Percentiles rank a stretch among this genome's conserved stretches.
Evolutionary conservation across 2,113 vertebrate species (phyloP).

Genomic region (Sylvilagus bachmani): DNA sequence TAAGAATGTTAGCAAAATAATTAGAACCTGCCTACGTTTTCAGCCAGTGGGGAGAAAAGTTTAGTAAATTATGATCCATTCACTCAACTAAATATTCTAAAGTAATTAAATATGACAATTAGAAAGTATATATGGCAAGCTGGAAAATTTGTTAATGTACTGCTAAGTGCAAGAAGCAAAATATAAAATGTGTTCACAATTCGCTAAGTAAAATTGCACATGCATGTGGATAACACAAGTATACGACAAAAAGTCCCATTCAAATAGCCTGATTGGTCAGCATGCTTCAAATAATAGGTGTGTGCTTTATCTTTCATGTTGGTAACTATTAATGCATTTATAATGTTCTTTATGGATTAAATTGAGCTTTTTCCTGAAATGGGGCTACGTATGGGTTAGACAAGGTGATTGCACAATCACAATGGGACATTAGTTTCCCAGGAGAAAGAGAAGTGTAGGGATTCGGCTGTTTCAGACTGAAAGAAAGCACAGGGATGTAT

Average conservation of each 20-base stretch:
- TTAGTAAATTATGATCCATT: slow-evolving; percentile 48
- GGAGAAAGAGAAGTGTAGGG: not conserved
- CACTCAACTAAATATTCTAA: slow-evolving; percentile 59
- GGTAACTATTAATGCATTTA: slow-evolving; percentile 2
- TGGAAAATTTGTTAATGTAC: slow-evolving; percentile 48
- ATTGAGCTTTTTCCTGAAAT: slow-evolving; percentile 48
- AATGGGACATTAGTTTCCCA: not conserved
- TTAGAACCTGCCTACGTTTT: slow-evolving; percentile 60
- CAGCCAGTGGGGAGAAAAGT: not conserved
- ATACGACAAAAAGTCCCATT: not conserved
- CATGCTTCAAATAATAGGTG: slow-evolving; percentile 18
- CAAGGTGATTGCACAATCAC: slow-evolving; percentile 50
- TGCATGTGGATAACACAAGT: not conserved
- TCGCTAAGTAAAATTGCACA: not conserved
- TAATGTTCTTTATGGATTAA: slow-evolving; percentile 38
- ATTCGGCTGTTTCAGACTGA: slow-evolving; percentile 6
- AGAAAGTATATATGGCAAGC: slow-evolving; percentile 56
- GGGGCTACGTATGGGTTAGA: slow-evolving; percentile 26
- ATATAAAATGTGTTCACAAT: slow-evolving; percentile 57
- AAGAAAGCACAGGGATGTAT: not conserved
- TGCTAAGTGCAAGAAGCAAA: slow-evolving; percentile 30
- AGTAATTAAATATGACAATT: slow-evolving; percentile 69
- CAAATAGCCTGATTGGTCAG: slow-evolving; percentile 16
- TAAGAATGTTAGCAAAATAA: slow-evolving; percentile 73
- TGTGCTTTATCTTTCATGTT: slow-evolving; percentile 33